These are phyloP conservation scores for Nipponia nippon DNA, from an alignment of 2,113 vertebrate genomes.

Conservation along the genomic window DNA sequence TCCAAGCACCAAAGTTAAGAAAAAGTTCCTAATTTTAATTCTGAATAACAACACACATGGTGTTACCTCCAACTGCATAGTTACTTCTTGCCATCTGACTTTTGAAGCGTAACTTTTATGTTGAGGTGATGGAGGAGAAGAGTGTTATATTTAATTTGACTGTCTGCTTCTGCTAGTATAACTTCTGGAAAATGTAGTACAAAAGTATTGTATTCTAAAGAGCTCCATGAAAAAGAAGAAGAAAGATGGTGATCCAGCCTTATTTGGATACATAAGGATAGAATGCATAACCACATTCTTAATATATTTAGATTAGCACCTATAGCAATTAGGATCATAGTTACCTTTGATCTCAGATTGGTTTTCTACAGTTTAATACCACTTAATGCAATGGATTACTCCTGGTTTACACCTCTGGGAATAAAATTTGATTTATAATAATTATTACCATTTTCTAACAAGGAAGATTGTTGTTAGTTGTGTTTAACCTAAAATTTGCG, in stretches of 20 bases:
- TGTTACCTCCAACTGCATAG: neutral
- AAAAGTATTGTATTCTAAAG: neutral
- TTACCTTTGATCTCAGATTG: neutral
- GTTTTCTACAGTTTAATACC: neutral
- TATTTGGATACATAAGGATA: neutral
- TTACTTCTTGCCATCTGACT: neutral
- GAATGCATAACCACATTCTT: neutral
- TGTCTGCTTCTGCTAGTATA: neutral
- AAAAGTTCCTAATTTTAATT: constrained; percentile 58
- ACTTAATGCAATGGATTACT: neutral
- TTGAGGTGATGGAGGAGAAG: neutral
- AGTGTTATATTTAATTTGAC: neutral
- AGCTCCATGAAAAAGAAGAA: neutral
- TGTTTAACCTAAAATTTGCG: neutral
- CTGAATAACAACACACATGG: neutral
- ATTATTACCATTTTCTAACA: neutral
- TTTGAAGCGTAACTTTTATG: neutral
- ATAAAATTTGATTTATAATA: neutral
- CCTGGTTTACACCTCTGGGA: neutral
- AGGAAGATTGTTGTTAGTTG: neutral
- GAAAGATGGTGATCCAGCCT: neutral
- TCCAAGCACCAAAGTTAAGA: constrained; percentile 61
- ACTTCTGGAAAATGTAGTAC: neutral
- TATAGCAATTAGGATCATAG: neutral
- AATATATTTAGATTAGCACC: neutral